Base-by-base conservation (phyloP, 2,113 vertebrate species). In the Tychaedon coryphoeus region DNA sequence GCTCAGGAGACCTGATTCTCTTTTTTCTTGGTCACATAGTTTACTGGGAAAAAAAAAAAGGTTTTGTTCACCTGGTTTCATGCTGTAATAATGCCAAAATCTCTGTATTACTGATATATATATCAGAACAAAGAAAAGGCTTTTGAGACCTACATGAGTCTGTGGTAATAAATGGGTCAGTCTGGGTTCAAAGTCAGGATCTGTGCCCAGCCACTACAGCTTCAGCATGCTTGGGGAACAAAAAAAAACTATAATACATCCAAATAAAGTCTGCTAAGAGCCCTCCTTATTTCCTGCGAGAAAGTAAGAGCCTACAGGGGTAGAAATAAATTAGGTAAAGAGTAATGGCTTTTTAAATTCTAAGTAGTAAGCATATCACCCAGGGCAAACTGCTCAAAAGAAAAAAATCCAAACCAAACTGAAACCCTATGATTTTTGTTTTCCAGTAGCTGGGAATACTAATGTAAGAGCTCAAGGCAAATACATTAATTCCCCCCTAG, bases 391-490 rank as follows among this genome's bases (percentile, higher is more conserved):
- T 5, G 6, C n/a, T 91, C 57, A 38, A 54, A 73, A 76, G 23
- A 7, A 57, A 34, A 77, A 19, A 34, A 7, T 6, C 14, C 13
- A 84, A 19, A 56, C 14, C 22, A 43, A 40, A 76, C 47, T n/a
- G 24, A 95, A 85, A 82, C 23, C 29, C 51, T 67, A 69, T 88
- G 76, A 95, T 83, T 96, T 97, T 94, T 94, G 51, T 74, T 92
- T 78, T 87, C 72, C 18, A 57, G 54, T 42, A 96, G 45, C 65
- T 71, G 56, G 82, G 65, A 96, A 92, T 95, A 92, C 31, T 97
- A 96, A 97, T 95, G 86, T 67, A 66, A 76, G 83, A 94, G 57
- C 87, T 96, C 48, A 96, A 95, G 82, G 91, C 88, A 96, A 95
- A 95, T 83, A 83, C 66, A 91, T 96, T 82, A 80, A 94, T 92